phyloP scores from a whole-genome alignment of 2,888 invertebrate species.

The Ormyrus nitidulus region DNA sequence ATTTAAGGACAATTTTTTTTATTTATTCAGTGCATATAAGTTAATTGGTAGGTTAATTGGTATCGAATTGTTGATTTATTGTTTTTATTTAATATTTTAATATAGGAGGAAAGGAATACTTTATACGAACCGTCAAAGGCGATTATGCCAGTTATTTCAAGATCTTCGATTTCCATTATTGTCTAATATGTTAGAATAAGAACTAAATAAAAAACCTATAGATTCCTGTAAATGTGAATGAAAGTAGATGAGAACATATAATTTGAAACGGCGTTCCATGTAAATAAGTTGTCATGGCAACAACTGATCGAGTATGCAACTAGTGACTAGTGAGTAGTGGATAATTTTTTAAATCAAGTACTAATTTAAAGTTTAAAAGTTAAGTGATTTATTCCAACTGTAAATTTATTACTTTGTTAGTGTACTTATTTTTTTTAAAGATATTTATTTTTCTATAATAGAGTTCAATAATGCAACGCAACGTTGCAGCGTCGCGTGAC shows the following conservation, averaged over 20 bases:
- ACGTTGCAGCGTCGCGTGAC: background rate
- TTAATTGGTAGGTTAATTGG: too few relatives aligned
- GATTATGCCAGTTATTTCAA: slow-evolving; percentile 84
- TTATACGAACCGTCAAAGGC: slow-evolving; percentile 84
- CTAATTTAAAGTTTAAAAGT: background rate
- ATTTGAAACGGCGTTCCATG: slow-evolving; percentile 51
- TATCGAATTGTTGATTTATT: slow-evolving; percentile 11
- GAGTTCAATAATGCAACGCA: background rate
- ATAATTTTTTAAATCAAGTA: background rate
- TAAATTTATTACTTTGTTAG: background rate
- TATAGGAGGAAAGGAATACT: background rate
- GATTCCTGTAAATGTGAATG: background rate
- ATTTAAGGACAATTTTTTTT: background rate
- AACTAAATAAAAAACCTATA: background rate
- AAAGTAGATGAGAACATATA: slow-evolving; percentile 33
- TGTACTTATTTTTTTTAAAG: background rate
- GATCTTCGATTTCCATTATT: slow-evolving; percentile 78
- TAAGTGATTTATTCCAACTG: background rate
- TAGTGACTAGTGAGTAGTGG: background rate
- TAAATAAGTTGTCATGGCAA: slow-evolving; percentile 47
- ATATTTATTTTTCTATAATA: background rate
- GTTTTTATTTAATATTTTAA: slow-evolving; percentile 10
- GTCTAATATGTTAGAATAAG: background rate
- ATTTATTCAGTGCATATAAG: background rate
- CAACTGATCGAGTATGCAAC: slow-evolving; percentile 2